phyloP scores from a whole-genome alignment of 2,888 invertebrate species.

The Nebria salina region DNA sequence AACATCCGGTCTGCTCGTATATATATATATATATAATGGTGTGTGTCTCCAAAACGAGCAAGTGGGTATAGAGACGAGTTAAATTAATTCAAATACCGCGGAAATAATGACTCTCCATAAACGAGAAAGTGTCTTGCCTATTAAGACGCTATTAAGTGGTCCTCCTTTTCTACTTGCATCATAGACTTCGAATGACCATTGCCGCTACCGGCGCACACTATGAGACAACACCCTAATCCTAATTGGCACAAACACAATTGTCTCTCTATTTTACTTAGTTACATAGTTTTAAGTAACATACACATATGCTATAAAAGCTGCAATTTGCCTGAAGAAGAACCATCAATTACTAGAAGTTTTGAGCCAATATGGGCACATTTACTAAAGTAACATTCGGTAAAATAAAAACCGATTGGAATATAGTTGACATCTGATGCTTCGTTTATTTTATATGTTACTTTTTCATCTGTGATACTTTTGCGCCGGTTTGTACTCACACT shows the following conservation, averaged over 20 bases:
- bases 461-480: conserved; percentile 53
- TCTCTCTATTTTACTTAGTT: not conserved
- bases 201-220: not conserved
- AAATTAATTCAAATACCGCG: conserved; percentile 45
- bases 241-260: not conserved
- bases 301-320: too few relatives aligned
- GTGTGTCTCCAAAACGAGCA: conserved; percentile 34
- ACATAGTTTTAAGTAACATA: too few relatives aligned
- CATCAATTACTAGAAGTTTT: too few relatives aligned
- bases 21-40: not conserved
- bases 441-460: not conserved
- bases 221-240: not conserved
- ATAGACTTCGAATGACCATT: conserved; percentile 35
- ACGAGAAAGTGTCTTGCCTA: conserved; percentile 40
- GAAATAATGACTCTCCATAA: conserved; percentile 42
- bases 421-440: not conserved
- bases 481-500: conserved; percentile 61
- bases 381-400: not conserved
- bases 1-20: conserved; percentile 20
- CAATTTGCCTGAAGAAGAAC: too few relatives aligned
- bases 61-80: conserved; percentile 32
- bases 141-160: conserved; percentile 28
- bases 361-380: not conserved
- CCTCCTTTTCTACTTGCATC: not conserved
- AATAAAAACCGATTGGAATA: not conserved